Evolutionary conservation across 2,113 vertebrate genomes (phyloP).

Genomic region (Otus sunia): DNA sequence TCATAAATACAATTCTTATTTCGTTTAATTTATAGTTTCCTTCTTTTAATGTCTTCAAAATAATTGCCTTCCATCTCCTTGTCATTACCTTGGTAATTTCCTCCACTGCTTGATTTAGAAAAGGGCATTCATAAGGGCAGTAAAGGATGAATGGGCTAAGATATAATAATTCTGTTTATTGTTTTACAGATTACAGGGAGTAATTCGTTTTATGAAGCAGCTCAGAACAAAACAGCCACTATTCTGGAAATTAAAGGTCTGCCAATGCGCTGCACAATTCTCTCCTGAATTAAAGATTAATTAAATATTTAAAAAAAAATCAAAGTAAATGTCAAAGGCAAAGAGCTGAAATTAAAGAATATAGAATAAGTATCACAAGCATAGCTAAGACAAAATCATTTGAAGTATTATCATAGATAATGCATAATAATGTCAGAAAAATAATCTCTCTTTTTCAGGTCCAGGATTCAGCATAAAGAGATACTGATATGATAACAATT

Average conservation of each 20-base stretch:
- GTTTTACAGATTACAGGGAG: constrained; percentile 18
- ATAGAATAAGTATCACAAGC: background rate
- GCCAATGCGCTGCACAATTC: background rate
- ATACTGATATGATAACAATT: background rate
- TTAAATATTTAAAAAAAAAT: background rate
- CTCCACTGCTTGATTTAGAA: background rate
- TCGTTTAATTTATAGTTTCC: background rate
- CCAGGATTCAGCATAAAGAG: background rate
- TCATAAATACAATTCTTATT: background rate
- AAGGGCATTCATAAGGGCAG: background rate
- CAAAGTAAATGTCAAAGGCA: constrained; percentile 23
- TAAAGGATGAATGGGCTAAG: background rate
- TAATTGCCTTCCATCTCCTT: background rate
- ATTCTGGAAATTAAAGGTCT: constrained; percentile 46
- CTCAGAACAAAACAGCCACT: background rate
- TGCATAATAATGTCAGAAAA: background rate
- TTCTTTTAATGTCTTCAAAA: background rate
- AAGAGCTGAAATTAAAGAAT: constrained; percentile 18
- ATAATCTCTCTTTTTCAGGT: background rate
- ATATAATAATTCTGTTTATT: constrained; percentile 41
- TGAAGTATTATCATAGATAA: background rate
- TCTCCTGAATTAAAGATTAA: constrained; percentile 30
- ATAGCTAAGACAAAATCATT: background rate
- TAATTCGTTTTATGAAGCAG: constrained; percentile 33
- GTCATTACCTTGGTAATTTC: background rate